A percentile compares a stretch with the other conserved stretches of the same genome.
phyloP scores from a whole-genome alignment of 1,140 invertebrate genomes.

The Planococcus citri region DNA sequence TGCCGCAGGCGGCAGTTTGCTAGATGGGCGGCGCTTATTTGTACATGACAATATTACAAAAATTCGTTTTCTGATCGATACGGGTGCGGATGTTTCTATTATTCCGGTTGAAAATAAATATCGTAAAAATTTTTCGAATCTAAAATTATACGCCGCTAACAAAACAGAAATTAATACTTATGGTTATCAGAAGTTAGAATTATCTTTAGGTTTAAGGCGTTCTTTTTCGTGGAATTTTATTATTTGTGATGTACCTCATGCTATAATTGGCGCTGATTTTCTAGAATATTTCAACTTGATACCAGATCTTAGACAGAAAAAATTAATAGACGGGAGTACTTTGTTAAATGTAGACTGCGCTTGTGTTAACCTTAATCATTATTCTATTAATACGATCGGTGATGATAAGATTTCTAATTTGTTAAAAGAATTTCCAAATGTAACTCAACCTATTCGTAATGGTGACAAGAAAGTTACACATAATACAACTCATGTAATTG shows the following conservation, averaged over 20 bases:
- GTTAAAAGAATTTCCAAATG: too few species aligned
- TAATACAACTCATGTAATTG: neutral
- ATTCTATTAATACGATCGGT: too few species aligned
- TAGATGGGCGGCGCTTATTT: too few species aligned
- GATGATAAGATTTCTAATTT: too few species aligned
- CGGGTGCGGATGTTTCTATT: conserved; percentile 5
- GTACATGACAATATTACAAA: too few species aligned
- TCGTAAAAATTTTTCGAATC: too few species aligned
- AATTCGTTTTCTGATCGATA: neutral
- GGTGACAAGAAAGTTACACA: too few species aligned
- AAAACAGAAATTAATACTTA: neutral
- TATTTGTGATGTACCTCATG: neutral
- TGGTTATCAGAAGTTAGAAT: neutral
- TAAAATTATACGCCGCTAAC: conserved; percentile 21
- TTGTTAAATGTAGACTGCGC: neutral
- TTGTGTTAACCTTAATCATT: too few species aligned
- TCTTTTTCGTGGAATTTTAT: neutral
- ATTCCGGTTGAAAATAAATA: neutral
- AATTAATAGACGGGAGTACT: neutral
- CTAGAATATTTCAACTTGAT: neutral
- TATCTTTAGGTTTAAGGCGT: neutral
- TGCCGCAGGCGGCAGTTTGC: too few species aligned
- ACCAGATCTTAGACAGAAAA: neutral
- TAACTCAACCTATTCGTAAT: too few species aligned
- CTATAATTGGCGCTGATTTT: neutral